These are phyloP conservation scores for Nephotettix cincticeps DNA, from an alignment of 1,140 invertebrate species.

Conservation along the genomic window DNA sequence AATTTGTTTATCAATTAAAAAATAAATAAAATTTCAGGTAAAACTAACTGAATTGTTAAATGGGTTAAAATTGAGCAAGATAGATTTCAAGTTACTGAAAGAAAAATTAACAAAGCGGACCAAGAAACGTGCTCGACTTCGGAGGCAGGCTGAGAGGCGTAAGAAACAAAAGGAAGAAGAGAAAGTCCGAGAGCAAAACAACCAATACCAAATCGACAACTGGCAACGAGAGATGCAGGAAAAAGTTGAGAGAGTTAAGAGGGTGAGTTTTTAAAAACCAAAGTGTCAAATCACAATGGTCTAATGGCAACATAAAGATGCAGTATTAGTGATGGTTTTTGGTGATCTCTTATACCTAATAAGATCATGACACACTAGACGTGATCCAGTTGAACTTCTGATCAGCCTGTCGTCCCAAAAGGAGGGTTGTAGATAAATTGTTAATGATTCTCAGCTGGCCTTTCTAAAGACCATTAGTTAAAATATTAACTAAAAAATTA, in stretches of 20 bases:
- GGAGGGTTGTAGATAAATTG: too few species aligned
- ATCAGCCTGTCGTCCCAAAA: too few species aligned
- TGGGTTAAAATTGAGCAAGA: constrained; percentile 46
- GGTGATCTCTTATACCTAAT: too few species aligned
- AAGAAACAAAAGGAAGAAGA: constrained; percentile 49
- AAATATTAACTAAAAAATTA: too few species aligned
- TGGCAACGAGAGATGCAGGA: constrained; percentile 60
- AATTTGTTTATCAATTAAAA: too few species aligned
- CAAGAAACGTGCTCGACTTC: constrained; percentile 56
- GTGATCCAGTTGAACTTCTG: too few species aligned
- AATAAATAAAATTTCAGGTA: constrained; percentile 51
- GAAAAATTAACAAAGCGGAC: constrained; percentile 53
- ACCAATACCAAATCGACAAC: constrained; percentile 58
- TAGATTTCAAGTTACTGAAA: constrained; percentile 49
- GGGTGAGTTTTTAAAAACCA: constrained; percentile 53
- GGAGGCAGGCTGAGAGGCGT: constrained; percentile 49
- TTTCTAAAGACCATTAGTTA: too few species aligned
- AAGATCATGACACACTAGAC: too few species aligned
- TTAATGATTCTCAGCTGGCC: too few species aligned
- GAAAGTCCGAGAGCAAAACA: constrained; percentile 48
- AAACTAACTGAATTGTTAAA: constrained; percentile 49
- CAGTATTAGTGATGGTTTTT: too few species aligned
- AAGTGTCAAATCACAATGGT: too few species aligned
- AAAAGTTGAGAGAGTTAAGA: constrained; percentile 59
- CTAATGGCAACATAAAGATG: too few species aligned